Evolutionary conservation across 2,888 invertebrate genomes (phyloP), one percentile per base, ranked within the genome.

Genomic region (Thecophora atra): DNA sequence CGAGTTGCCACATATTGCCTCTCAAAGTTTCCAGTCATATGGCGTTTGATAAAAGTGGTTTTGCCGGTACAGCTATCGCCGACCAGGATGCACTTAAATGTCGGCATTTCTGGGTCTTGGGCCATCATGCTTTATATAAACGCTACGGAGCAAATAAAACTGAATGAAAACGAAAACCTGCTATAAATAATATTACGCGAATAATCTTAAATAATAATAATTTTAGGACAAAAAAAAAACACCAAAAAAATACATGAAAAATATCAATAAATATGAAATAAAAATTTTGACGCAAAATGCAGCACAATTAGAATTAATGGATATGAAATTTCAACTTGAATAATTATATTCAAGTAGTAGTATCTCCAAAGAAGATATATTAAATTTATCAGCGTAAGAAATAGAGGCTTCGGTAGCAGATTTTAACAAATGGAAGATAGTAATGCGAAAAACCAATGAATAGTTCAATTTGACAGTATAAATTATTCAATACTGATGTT

Each of bases 61-160:
- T 99, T 99, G 44, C 99, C 99, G 77, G 98, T 99, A 88, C 99
- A 99, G 83, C 99, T 99, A 87, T 99, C 99, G 64, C 99, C 99
- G 58, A 99, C 98, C 74, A 99, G 90, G 77, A 99, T 98, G 86
- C 98, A 95, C 90, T 99, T 96, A 86, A 96, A 97, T 79, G 96
- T 96, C 78, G 96, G 97, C 90, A 96, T 94, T 88, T 95, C 94
- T 84, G 90, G 91, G 87, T 92, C 91, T 80, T 89, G 89, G 78
- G 93, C 91, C 93, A 94, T 94, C 68, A 77, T 78, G 67, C 28
- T 71, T 19, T 72, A 73, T 44, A 67, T 67, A 44, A 42, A 44
- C 24, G 37, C 60, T 67, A 47, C 44, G 52, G 13, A 60, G 13
- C 8, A 54, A 26, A 60, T 62, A 26, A 66, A 26, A 19, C 24